phyloP scores from a whole-genome alignment of 2,888 invertebrate genomes.

The Agrochola macilenta region DNA sequence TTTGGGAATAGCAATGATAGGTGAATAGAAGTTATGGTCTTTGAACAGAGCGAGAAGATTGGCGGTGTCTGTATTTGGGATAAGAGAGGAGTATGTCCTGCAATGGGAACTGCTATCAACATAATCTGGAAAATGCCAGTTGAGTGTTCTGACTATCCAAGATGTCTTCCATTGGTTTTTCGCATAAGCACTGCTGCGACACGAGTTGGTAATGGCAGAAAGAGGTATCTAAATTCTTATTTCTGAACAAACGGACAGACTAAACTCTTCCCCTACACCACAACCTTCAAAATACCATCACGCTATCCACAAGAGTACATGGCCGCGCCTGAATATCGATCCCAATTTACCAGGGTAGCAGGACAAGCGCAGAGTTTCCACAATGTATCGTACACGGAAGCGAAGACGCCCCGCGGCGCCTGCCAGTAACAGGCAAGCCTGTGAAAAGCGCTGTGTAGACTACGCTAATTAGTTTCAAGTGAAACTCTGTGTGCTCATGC shows the following conservation, averaged over 20 bases:
- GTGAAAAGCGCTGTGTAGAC: constrained; percentile 68
- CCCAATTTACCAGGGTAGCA: constrained; percentile 74
- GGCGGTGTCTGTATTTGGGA: not conserved
- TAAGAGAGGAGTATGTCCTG: not conserved
- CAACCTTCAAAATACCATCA: constrained; percentile 65
- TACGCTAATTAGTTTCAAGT: constrained; percentile 71
- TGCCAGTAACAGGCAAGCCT: constrained; percentile 77
- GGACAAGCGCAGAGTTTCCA: constrained; percentile 71
- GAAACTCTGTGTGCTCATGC: constrained; percentile 83
- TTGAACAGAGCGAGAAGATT: not conserved
- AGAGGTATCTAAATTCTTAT: not conserved
- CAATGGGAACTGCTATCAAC: not conserved
- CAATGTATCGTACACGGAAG: constrained; percentile 70
- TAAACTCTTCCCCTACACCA: constrained; percentile 23
- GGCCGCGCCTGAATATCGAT: constrained; percentile 71
- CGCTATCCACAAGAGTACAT: constrained; percentile 64
- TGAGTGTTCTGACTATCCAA: not conserved
- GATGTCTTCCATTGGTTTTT: not conserved
- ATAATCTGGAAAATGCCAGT: not conserved
- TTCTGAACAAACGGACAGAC: constrained; percentile 12
- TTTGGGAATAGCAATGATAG: not conserved
- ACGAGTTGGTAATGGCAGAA: not conserved
- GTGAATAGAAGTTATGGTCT: not conserved
- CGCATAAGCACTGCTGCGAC: not conserved
- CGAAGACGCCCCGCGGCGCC: constrained; percentile 79